A percentile compares a stretch with the other conserved stretches of the same genome.
Evolutionary conservation across 1,140 invertebrate genomes (phyloP).

Genomic region (Leptopilina clavipes): DNA sequence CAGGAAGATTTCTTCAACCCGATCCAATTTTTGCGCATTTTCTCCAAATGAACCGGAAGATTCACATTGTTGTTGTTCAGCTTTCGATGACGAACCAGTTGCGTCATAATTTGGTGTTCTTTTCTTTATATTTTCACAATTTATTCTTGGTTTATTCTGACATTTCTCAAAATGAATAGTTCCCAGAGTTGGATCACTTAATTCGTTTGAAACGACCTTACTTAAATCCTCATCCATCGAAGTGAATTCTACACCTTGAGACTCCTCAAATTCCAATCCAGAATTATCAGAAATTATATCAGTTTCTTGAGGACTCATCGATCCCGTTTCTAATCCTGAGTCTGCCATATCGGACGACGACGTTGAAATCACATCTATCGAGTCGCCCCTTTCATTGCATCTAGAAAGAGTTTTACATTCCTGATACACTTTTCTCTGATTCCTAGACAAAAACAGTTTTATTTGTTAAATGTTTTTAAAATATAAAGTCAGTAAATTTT

Average conservation of each 20-base stretch:
- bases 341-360: conserved; percentile 74
- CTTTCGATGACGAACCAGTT: conserved; percentile 59
- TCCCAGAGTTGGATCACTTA: background rate
- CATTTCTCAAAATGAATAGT: background rate
- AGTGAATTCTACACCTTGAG: conserved; percentile 80
- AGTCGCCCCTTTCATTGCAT: conserved; percentile 42
- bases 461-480: too few species aligned
- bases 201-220: conserved; percentile 44
- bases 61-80: conserved; percentile 55
- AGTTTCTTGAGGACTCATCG: conserved; percentile 73
- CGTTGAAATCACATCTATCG: conserved; percentile 47
- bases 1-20: conserved; percentile 61
- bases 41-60: conserved; percentile 59
- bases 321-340: conserved; percentile 77
- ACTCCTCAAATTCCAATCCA: conserved; percentile 70
- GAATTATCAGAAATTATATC: conserved; percentile 71
- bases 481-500: too few species aligned
- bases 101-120: conserved; percentile 49
- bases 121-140: conserved; percentile 45
- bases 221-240: conserved; percentile 80
- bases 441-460: background rate
- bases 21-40: conserved; percentile 51
- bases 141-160: conserved; percentile 14
- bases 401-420: background rate
- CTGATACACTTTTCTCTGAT: background rate